A percentile compares a stretch with the other conserved stretches of the same genome.
These are phyloP conservation scores for Heliocidaris erythrogramma DNA, from an alignment of 35 echinoderm and acorn worm species.

Conservation along the genomic window DNA sequence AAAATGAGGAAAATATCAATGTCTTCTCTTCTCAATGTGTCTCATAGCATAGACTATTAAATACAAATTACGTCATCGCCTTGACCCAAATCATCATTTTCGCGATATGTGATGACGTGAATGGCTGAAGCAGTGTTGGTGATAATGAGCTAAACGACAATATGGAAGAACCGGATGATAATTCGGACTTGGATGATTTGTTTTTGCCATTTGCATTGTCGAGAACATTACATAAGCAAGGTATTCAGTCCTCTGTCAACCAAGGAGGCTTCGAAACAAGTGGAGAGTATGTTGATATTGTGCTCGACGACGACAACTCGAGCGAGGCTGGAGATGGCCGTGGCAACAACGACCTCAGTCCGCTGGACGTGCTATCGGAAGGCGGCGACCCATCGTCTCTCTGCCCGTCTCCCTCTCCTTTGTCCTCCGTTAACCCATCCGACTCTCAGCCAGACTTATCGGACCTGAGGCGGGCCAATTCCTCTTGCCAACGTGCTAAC, in stretches of 20 bases:
- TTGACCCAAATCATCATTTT: neutral
- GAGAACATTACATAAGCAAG: constrained; percentile 27
- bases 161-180: constrained; percentile 49
- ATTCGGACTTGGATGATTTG: constrained; percentile 46
- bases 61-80: neutral
- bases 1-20: no score
- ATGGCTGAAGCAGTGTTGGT: neutral
- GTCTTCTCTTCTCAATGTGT: neutral
- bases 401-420: constrained; percentile 15
- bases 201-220: constrained; percentile 40
- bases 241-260: neutral
- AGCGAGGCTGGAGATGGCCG: neutral
- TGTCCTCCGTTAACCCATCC: neutral
- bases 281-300: constrained; percentile 46
- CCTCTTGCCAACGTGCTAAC: neutral
- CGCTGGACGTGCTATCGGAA: neutral
- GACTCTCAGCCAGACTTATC: constrained; percentile 1
- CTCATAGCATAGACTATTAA: neutral
- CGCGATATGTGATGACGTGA: neutral
- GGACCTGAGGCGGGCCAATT: neutral
- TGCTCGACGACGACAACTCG: constrained; percentile 43
- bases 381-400: neutral
- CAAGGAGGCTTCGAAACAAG: neutral
- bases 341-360: neutral
- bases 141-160: constrained; percentile 16